These are phyloP conservation scores for Epinotia nisella DNA, from an alignment of 2,888 invertebrate genomes.

Conservation along the genomic window DNA sequence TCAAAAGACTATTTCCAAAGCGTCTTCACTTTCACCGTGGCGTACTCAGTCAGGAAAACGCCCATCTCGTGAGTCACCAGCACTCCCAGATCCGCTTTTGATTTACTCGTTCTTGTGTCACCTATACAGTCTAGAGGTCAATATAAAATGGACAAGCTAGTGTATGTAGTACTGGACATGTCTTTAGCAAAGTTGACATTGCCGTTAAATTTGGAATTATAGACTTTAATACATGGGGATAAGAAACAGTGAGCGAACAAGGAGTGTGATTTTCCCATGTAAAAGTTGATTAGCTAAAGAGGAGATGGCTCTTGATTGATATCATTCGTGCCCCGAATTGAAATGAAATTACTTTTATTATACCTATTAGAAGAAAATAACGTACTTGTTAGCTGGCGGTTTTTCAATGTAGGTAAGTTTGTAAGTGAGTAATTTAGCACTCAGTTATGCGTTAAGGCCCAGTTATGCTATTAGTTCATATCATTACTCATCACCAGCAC, in stretches of 20 bases:
- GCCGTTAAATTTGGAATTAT: slow-evolving; percentile 1
- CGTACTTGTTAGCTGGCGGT: neutral
- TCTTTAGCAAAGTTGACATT: slow-evolving; percentile 14
- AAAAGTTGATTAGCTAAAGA: slow-evolving; percentile 39
- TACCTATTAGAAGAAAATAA: slow-evolving; percentile 8
- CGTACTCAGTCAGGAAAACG: slow-evolving; percentile 37
- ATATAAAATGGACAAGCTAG: slow-evolving; percentile 15
- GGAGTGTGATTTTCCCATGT: slow-evolving; percentile 33
- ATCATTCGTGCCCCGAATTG: slow-evolving; percentile 36
- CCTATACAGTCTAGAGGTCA: neutral
- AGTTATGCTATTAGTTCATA: neutral
- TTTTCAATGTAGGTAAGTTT: neutral
- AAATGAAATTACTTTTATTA: slow-evolving; percentile 30
- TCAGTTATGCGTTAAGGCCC: neutral
- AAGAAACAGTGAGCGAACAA: neutral
- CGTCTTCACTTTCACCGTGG: slow-evolving; percentile 42
- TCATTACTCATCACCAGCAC: too few relatives aligned
- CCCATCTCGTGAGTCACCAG: slow-evolving; percentile 29
- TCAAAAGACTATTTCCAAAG: slow-evolving; percentile 24
- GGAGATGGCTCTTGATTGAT: slow-evolving; percentile 37
- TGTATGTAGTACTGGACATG: slow-evolving; percentile 21
- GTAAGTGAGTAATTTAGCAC: neutral
- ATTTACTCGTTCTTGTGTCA: neutral
- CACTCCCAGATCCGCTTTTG: slow-evolving; percentile 11
- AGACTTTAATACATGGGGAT: slow-evolving; percentile 2